A percentile compares a stretch with the other conserved stretches of the same genome.
phyloP scores from a whole-genome alignment of 2,888 invertebrate species.

The Graphium colonna region DNA sequence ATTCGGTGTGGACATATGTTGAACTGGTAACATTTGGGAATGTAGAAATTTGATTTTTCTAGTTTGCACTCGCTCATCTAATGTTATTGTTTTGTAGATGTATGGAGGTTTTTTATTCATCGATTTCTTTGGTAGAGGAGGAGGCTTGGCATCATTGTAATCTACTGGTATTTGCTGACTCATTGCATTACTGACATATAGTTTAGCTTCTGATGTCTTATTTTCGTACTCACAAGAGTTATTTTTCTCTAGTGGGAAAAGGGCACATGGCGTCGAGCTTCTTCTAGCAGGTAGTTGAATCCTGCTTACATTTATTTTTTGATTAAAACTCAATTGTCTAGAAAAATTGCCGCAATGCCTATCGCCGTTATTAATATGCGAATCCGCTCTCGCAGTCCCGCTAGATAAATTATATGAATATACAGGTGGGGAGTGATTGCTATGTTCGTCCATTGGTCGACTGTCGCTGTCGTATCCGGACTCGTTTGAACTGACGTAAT shows the following conservation, averaged over 20 bases:
- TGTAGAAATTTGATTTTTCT: conserved; percentile 74
- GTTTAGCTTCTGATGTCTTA: conserved; percentile 38
- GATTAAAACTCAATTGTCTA: conserved; percentile 68
- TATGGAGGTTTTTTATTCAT: conserved; percentile 64
- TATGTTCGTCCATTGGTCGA: conserved; percentile 77
- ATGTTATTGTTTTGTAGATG: conserved; percentile 68
- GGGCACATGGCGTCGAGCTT: conserved; percentile 72
- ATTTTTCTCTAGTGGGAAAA: conserved; percentile 64
- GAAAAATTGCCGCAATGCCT: conserved; percentile 47
- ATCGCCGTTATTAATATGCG: conserved; percentile 50
- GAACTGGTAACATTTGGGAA: conserved; percentile 61
- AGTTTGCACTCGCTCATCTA: conserved; percentile 73
- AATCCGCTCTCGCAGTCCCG: conserved; percentile 42
- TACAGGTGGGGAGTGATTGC: conserved; percentile 76
- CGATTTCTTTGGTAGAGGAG: conserved; percentile 71
- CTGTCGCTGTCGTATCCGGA: conserved; percentile 92
- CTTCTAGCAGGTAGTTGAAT: conserved; percentile 64
- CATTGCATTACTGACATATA: conserved; percentile 37
- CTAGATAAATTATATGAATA: conserved; percentile 68
- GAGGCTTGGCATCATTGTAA: conserved; percentile 64
- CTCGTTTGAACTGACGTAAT: conserved; percentile 90
- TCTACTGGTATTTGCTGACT: conserved; percentile 40
- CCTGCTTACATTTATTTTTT: conserved; percentile 66
- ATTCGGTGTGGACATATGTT: conserved; percentile 54
- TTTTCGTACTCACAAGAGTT: conserved; percentile 55